These are phyloP conservation scores for Drosophila rhopaloa DNA, from an alignment of 1,140 invertebrate genomes.

Conservation along the genomic window DNA sequence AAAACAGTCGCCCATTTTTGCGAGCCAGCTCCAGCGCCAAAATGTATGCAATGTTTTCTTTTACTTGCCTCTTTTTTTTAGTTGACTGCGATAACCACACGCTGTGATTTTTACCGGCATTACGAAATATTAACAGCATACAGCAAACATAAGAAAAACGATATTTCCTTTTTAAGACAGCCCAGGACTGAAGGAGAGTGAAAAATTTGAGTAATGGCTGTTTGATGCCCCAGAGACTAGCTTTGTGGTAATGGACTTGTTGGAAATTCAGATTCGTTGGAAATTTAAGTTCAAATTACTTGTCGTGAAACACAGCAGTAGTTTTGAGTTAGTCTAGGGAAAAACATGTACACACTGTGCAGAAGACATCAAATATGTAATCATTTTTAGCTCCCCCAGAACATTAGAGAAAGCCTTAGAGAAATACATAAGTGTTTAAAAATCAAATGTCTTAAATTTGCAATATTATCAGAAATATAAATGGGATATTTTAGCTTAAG, in stretches of 20 bases:
- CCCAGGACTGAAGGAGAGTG: slow-evolving; percentile 8
- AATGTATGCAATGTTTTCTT: slow-evolving; percentile 48
- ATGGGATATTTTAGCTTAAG: no score
- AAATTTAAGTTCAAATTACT: slow-evolving; percentile 30
- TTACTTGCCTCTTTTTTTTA: slow-evolving; percentile 36
- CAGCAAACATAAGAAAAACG: slow-evolving; percentile 58
- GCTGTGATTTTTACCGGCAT: slow-evolving; percentile 79
- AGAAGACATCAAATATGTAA: not conserved
- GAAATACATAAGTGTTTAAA: no score
- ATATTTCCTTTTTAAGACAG: slow-evolving; percentile 36
- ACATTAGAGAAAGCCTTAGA: no score
- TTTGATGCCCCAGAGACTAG: slow-evolving; percentile 31
- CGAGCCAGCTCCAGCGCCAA: slow-evolving; percentile 39
- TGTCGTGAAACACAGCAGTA: slow-evolving; percentile 13
- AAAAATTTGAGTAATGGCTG: slow-evolving; percentile 43
- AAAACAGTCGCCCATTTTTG: slow-evolving; percentile 61
- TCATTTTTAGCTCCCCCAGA: no score
- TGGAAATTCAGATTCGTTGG: slow-evolving; percentile 1
- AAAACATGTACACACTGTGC: not conserved
- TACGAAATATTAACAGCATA: slow-evolving; percentile 76
- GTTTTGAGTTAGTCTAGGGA: not conserved
- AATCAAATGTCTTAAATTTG: no score
- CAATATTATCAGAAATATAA: no score
- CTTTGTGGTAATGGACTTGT: slow-evolving; percentile 32
- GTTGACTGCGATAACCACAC: slow-evolving; percentile 47